Evolutionary conservation across 2,888 invertebrate species (phyloP), one percentile per base, ranked within the genome.

Genomic region (Tetrapedia diversipes): DNA sequence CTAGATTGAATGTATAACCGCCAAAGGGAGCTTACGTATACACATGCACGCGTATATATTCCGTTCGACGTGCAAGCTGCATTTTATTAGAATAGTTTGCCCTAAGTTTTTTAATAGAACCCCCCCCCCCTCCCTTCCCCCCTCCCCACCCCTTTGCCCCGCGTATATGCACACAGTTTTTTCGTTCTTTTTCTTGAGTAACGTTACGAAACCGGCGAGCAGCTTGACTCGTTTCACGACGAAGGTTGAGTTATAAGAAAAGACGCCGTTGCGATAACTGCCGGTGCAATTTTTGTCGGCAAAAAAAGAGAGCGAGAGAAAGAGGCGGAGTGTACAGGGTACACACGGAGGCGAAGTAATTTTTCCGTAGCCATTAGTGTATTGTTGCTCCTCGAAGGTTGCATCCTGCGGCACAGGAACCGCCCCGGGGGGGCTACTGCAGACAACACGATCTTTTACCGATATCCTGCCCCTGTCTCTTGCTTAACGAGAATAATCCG

Each of bases 41-140:
- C 37, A 4, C 16, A 39, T 29, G 32, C 10, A 27, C 24, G 16
- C 19, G 63, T 56, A 47, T 51, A 47, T 56, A 59, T 57, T 53
- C 41, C 54, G 53, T 77, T 84, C 70, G 61, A 77, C 59, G 64
- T 80, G 65, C 69, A 75, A 75, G 51, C 70, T 65, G 76, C 72
- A 73, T 84, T 85, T 82, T 85, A 85, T 85, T 85, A 85, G 73
- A 84, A 84, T 84, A 84, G 79, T 84, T 81, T 11, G 61, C 29
- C 34, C 56, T 54, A 85, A 85, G 83, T 84, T 84, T 84, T 84
- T 83, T 81, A 85, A 83, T 83, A 85, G 81, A 83, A 81, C 45
- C 63, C 19, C 32, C 41, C n/a, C n/a, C n/a, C n/a, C n/a, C n/a
- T n/a, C n/a, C n/a, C n/a, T n/a, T n/a, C n/a, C n/a, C n/a, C n/a